Percentiles rank a stretch among this genome's conserved stretches.
Conservation (phyloP, 2,888 invertebrate species). For the Agrochola lota region DNA sequence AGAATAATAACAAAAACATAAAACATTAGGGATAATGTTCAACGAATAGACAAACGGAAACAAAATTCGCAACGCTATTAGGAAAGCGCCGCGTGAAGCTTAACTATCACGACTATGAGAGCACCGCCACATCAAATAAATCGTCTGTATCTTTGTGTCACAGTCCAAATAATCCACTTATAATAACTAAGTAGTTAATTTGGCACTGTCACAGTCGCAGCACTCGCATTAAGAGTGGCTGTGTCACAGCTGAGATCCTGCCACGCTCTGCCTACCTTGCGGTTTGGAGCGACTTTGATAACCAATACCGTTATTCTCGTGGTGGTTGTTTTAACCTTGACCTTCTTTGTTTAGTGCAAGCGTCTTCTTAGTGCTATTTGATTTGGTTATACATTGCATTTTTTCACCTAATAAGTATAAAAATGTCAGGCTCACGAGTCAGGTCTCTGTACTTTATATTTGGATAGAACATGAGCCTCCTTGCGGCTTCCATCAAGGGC, state of each 20-base stretch:
- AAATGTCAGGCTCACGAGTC: neutral
- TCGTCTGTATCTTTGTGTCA: slow-evolving; percentile 9
- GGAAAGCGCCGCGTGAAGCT: slow-evolving; percentile 17
- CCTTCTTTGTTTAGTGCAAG: neutral
- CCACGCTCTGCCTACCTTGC: slow-evolving; percentile 61
- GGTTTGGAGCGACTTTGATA: slow-evolving; percentile 27
- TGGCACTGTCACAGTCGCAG: slow-evolving; percentile 19
- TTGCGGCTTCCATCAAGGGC: neutral
- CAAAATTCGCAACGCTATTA: slow-evolving; percentile 15
- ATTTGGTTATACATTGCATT: neutral
- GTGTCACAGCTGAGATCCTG: slow-evolving; percentile 59
- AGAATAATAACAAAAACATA: slow-evolving; percentile 17
- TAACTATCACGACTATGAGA: neutral
- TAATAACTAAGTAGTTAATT: slow-evolving; percentile 4
- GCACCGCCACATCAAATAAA: slow-evolving; percentile 2
- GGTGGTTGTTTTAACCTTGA: slow-evolving; percentile 7
- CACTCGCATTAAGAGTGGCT: neutral
- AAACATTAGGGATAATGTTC: slow-evolving; percentile 12
- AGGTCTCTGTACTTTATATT: neutral
- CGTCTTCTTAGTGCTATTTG: slow-evolving; percentile 5
- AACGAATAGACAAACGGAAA: slow-evolving; percentile 16
- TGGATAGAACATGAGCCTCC: neutral
- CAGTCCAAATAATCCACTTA: slow-evolving; percentile 29
- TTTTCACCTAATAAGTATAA: neutral
- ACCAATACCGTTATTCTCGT: slow-evolving; percentile 44